Evolutionary conservation across 37 sponge, comb jelly and placozoan species (phyloP), one percentile per base, ranked within the genome.

Genomic region (Halichondria panicea): DNA sequence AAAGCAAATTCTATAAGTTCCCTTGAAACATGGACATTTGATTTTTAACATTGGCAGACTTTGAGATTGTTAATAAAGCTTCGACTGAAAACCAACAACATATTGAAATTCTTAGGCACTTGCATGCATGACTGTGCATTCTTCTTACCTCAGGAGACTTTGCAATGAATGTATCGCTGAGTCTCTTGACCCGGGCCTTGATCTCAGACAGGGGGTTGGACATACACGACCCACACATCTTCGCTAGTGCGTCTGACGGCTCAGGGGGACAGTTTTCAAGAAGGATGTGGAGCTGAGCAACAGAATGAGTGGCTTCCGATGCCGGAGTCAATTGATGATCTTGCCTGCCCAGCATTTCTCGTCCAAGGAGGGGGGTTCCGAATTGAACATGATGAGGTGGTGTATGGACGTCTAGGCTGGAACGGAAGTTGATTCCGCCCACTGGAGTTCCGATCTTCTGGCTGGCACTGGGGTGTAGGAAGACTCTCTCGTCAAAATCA

Each of bases 401-500:
- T 21, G 83, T 74, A 19, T 82, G 75, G 24, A 50, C n/a, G 42
- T 19, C 42, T 9, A 77, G 73, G 58, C 56, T 35, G 8, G 27
- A 31, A 15, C 25, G 58, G 24, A 50, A 30, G 55, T 34, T 53
- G 18, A 5, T 27, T n/a, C 39, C 55, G 12, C 57, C 42, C 58
- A 72, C 57, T 3, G 94, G 92, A 19, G 92, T 94, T 7, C 92
- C 92, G 46, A 90, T 86, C 58, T 94, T 84, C 63, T 64, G 73
- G 9, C 67, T 78, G 32, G 92, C 88, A 52, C 76, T 86, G 7
- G 71, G 84, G 54, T 81, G 79, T 15, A 94, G 84, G 76, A 94
- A 94, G 43, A 94, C 84, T 42, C 90, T 59, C 77, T 94, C 95
- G 65, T 94, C 95, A 80, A 94, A 91, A 28, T 94, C 95, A 7